phyloP scores from a whole-genome alignment of 2,797 vertebrate species.

The Hippopotamyrus pictus region DNA sequence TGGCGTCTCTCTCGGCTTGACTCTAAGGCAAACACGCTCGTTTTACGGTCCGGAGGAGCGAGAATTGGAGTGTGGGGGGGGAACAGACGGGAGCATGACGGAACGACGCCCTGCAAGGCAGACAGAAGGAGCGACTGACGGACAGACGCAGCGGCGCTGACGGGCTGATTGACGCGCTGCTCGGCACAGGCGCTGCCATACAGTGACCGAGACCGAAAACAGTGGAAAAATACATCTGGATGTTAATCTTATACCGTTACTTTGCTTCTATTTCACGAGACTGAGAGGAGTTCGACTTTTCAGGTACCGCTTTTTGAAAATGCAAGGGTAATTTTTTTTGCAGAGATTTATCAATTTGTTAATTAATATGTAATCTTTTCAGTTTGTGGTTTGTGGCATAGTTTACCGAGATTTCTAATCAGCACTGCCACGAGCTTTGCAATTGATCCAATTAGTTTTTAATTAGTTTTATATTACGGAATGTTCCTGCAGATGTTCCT shows the following conservation, averaged over 20 bases:
- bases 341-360: conserved; percentile 26
- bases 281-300: conserved; percentile 60
- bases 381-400: conserved; percentile 51
- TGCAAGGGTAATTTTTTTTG: background rate
- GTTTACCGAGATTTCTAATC: conserved; percentile 52
- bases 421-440: conserved; percentile 28
- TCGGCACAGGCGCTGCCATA: conserved; percentile 42
- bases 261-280: conserved; percentile 54
- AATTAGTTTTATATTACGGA: background rate
- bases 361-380: conserved; percentile 44
- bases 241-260: conserved; percentile 49
- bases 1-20: conserved; percentile 73
- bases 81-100: conserved; percentile 58
- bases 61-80: conserved; percentile 18
- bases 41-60: conserved; percentile 47
- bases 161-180: conserved; percentile 55
- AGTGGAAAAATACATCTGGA: conserved; percentile 45
- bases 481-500: background rate
- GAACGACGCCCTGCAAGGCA: conserved; percentile 54
- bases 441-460: conserved; percentile 20
- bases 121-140: conserved; percentile 51
- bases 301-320: conserved; percentile 51
- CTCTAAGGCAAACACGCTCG: conserved; percentile 55
- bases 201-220: conserved; percentile 49
- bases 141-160: conserved; percentile 39